These are phyloP conservation scores for Setipinna tenuifilis DNA, from an alignment of 2,797 vertebrate species.

Conservation along the genomic window DNA sequence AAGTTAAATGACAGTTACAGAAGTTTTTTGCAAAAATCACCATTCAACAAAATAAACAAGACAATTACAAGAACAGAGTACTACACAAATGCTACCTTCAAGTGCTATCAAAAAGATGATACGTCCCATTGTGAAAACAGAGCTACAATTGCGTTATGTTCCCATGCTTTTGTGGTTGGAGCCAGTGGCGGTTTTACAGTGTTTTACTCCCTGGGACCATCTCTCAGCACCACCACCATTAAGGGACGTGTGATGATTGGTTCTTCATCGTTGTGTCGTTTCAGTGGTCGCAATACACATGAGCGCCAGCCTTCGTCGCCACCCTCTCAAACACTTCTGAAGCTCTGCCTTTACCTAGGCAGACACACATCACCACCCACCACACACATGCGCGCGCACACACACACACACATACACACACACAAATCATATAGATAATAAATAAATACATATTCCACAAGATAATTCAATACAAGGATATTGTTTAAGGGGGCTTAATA, in stretches of 20 bases:
- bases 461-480: no score
- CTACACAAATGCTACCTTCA: no score
- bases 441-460: no score
- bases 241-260: not conserved
- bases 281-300: conserved; percentile 73
- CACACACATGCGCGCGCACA: not conserved
- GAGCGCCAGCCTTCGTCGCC: conserved; percentile 68
- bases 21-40: not conserved
- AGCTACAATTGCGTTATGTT: no score
- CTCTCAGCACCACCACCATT: no score
- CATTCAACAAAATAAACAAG: not conserved
- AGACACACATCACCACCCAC: not conserved
- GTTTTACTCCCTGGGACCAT: no score
- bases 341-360: conserved; percentile 80
- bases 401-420: not conserved
- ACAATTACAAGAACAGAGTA: not conserved
- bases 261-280: conserved; percentile 18
- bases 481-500: no score
- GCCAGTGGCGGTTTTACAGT: no score
- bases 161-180: no score
- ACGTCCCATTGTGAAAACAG: no score
- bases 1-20: no score
- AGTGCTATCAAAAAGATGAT: no score
- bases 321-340: conserved; percentile 77
- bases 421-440: not conserved